Conservation (phyloP, 64 coral and sea anemone genomes). For the Actinia equina region DNA sequence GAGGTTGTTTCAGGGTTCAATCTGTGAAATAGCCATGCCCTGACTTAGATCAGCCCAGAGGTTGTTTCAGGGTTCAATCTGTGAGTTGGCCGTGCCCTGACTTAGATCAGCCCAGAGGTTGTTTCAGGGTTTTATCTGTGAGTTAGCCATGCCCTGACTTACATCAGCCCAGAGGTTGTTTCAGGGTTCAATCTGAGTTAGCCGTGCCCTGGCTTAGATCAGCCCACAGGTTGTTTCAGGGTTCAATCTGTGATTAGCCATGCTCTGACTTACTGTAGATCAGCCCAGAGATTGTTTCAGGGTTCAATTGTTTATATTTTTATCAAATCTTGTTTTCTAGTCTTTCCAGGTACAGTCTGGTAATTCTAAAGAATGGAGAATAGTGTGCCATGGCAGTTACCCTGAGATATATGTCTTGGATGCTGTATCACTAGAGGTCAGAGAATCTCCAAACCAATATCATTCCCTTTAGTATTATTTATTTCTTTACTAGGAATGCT, state of each 20-base stretch:
- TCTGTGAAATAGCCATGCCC: too few relatives aligned
- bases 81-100: too few relatives aligned
- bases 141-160: too few relatives aligned
- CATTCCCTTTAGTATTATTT: too few relatives aligned
- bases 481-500: too few relatives aligned
- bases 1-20: background rate
- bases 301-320: background rate
- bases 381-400: conserved; percentile 94
- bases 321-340: conserved; percentile 25
- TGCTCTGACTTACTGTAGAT: too few relatives aligned
- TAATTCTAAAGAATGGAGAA: conserved; percentile 85
- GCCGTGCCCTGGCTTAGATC: too few relatives aligned
- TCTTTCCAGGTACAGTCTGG: conserved; percentile 82
- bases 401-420: conserved; percentile 91
- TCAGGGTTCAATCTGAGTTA: too few relatives aligned
- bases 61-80: background rate
- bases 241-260: too few relatives aligned
- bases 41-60: background rate
- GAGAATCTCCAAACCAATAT: background rate
- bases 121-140: background rate
- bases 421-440: conserved; percentile 65
- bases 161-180: too few relatives aligned
- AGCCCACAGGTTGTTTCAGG: too few relatives aligned
- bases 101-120: background rate
- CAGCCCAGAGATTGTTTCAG: too few relatives aligned